Conservation (phyloP, 1,140 invertebrate genomes). For the Drosophila orena region DNA sequence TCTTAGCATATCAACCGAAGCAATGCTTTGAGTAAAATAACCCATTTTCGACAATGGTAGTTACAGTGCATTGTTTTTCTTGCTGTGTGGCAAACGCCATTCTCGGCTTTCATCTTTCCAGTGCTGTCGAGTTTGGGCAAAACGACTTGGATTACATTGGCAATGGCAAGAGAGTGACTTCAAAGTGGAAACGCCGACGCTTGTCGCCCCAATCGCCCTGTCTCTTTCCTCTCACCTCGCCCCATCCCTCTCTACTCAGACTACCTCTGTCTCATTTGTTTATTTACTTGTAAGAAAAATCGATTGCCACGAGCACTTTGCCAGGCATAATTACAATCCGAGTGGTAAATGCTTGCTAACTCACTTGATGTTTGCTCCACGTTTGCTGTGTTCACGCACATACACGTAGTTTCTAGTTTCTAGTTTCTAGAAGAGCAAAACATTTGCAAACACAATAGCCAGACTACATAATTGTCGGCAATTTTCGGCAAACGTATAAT, state of each 20-base stretch:
- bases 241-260: neutral
- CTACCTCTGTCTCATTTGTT: constrained; percentile 9
- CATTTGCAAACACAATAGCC: neutral
- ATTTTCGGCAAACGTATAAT: constrained; percentile 35
- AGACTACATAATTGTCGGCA: constrained; percentile 23
- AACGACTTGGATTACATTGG: constrained; percentile 45
- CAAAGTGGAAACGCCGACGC: constrained; percentile 33
- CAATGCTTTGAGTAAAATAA: too few relatives aligned
- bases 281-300: constrained; percentile 38
- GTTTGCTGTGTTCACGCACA: neutral
- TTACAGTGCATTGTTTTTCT: neutral
- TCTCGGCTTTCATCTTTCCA: constrained; percentile 40
- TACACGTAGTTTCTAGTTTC: too few relatives aligned
- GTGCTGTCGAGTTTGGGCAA: constrained; percentile 38
- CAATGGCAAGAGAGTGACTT: constrained; percentile 20
- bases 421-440: neutral
- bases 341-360: neutral
- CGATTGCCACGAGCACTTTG: constrained; percentile 4
- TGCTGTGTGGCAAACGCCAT: constrained; percentile 9
- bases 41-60: too few relatives aligned
- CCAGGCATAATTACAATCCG: neutral
- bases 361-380: neutral
- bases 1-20: neutral
- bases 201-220: neutral
- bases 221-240: neutral